These are phyloP conservation scores for Greenwoodochromis staneri DNA, from an alignment of 2,113 vertebrate species.

Conservation along the genomic window DNA sequence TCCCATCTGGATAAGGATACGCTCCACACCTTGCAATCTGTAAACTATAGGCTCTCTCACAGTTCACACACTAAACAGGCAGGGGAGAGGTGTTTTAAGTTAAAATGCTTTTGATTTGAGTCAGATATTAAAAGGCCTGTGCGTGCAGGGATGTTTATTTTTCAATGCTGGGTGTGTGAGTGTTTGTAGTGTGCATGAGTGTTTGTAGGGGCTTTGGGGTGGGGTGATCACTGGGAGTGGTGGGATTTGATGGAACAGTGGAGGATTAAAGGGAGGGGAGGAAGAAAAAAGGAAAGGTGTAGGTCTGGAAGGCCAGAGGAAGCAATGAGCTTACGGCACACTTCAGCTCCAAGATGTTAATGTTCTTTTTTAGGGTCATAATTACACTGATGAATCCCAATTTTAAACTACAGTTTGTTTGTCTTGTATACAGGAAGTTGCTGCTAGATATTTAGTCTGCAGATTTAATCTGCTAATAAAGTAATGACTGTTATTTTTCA, in stretches of 20 bases:
- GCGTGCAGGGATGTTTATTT: constrained; percentile 1
- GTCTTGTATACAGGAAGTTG: background rate
- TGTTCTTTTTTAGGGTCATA: background rate
- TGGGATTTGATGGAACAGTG: constrained; percentile 17
- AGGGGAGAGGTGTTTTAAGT: background rate
- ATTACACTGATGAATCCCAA: background rate
- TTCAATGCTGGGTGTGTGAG: background rate
- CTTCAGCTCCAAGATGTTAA: background rate
- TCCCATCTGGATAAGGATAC: background rate
- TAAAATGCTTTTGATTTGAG: constrained; percentile 25
- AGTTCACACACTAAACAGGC: background rate
- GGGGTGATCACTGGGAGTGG: constrained; percentile 17
- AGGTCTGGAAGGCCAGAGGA: background rate
- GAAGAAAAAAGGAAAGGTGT: constrained; percentile 8
- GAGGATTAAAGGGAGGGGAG: background rate
- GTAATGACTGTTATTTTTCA: background rate
- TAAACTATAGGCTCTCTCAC: background rate
- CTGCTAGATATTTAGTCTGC: background rate
- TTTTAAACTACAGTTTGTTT: background rate
- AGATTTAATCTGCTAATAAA: background rate
- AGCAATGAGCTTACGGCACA: background rate
- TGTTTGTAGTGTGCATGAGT: background rate
- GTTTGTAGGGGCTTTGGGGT: constrained; percentile 1
- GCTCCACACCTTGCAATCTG: background rate
- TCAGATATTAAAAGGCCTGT: background rate